phyloP scores from a whole-genome alignment of 1,140 invertebrate genomes.

The Achroia grisella region DNA sequence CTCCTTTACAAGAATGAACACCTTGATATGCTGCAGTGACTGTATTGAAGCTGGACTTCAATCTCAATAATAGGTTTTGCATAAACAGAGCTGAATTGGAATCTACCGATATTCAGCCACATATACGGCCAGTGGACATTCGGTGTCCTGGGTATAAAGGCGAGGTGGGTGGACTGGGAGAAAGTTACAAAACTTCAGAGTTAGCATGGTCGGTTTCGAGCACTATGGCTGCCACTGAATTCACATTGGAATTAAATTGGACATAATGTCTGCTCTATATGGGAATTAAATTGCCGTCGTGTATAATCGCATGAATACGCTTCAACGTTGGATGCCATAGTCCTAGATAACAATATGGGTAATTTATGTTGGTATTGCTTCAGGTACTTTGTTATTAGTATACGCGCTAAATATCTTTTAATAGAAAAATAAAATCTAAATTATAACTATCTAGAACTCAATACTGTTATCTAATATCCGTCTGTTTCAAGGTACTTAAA shows the following conservation, averaged over 20 bases:
- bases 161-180: slow-evolving; percentile 12
- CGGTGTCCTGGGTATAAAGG: slow-evolving; percentile 27
- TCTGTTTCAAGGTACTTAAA: too few species aligned
- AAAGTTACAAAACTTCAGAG: slow-evolving; percentile 56
- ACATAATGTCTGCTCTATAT: slow-evolving; percentile 38
- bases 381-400: too few species aligned
- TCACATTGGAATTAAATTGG: slow-evolving; percentile 51
- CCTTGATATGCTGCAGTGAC: too few species aligned
- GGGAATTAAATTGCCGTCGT: slow-evolving; percentile 19
- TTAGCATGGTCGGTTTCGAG: slow-evolving; percentile 49
- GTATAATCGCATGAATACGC: too few species aligned
- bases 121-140: slow-evolving; percentile 27
- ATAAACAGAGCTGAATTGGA: slow-evolving; percentile 59
- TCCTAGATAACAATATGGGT: too few species aligned
- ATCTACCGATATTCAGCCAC: slow-evolving; percentile 43
- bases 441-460: too few species aligned
- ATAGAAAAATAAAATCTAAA: too few species aligned
- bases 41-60: neutral
- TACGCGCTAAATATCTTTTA: too few species aligned
- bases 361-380: too few species aligned
- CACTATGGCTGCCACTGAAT: slow-evolving; percentile 39
- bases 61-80: slow-evolving; percentile 26
- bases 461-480: too few species aligned
- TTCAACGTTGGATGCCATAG: too few species aligned
- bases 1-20: too few species aligned